These are phyloP conservation scores for Micromesistius poutassou DNA, from an alignment of 2,797 vertebrate genomes.

Conservation along the genomic window DNA sequence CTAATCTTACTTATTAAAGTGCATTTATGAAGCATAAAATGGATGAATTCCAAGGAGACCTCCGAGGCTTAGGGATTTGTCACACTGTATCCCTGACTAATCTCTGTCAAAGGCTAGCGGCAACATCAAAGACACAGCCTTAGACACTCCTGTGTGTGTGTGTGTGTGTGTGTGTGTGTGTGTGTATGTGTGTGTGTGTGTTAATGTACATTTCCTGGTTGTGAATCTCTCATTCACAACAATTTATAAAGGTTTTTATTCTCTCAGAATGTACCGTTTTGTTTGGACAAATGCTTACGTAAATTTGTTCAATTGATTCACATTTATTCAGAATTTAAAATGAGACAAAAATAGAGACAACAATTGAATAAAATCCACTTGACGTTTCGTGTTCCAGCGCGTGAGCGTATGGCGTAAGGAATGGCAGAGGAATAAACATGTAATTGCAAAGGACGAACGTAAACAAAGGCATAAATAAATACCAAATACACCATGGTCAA, in stretches of 20 bases:
- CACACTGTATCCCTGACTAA: conserved; percentile 20
- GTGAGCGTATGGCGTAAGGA: neutral
- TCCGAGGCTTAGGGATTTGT: conserved; percentile 24
- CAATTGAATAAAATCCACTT: neutral
- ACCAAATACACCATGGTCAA: neutral
- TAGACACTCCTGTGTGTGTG: neutral
- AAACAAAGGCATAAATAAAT: neutral
- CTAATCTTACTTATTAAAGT: conserved; percentile 27
- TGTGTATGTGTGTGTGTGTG: neutral
- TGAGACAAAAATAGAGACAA: neutral
- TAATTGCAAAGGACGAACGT: neutral
- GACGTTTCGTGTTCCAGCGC: neutral
- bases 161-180: conserved; percentile 6
- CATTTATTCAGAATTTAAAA: neutral
- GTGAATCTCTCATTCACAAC: neutral
- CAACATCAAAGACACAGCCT: conserved; percentile 12
- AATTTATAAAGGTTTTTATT: neutral
- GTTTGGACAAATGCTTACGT: neutral
- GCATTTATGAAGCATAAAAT: conserved; percentile 22
- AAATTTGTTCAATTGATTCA: neutral
- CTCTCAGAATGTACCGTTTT: neutral
- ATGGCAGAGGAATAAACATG: neutral
- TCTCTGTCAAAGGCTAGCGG: conserved; percentile 21
- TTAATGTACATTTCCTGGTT: neutral
- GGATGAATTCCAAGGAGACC: conserved; percentile 16